Base-by-base conservation (phyloP, 2,113 vertebrate species). In the Caracal caracal region DNA sequence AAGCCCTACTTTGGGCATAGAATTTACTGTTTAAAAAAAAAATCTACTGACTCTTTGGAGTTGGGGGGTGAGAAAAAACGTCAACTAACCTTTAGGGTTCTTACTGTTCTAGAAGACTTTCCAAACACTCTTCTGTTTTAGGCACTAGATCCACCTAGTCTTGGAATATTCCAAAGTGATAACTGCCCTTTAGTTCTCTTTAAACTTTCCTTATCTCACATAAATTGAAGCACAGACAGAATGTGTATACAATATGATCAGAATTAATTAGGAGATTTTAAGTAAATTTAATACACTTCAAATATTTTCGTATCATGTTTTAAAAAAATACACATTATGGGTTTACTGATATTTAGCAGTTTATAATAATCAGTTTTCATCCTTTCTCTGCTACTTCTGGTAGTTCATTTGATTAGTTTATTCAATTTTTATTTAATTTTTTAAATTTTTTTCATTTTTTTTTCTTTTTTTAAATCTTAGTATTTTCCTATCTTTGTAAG, bases 371-470 rank as follows among this genome's bases (percentile, higher is more conserved):
- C 2, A 13, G 17, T 89, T 96, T 88, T 66, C 20, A 53, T 95
- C 26, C 5, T 53, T 90, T 88, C 24, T 61, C 3, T 88, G 35
- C n/a, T 88, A 4, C 65, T 87, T 87, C 17, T 91, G 10, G 61
- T 89, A 70, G 15, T 88, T 91, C 43, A 40, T 78, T 93, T 96
- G 90, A 85, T 92, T 71, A 51, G 19, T 17, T 37, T 59, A 59
- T 9, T 59, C 22, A 59, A 22, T 59, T 59, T 59, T 59, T 59
- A 59, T 56, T 56, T 56, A 56, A 56, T 56, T 20, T 56, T 56
- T 56, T 19, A 56, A 56, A 2, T 59, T 56, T 22, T 59, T 59
- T 59, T 59, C 56, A 59, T 59, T 59, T 59, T 73, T 49, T 82
- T 30, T 43, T 9, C 43, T 43, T 76, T 86, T 73, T 49, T 82